Evolutionary conservation across 2,888 invertebrate genomes (phyloP).

Genomic region (Pollenia angustigena): DNA sequence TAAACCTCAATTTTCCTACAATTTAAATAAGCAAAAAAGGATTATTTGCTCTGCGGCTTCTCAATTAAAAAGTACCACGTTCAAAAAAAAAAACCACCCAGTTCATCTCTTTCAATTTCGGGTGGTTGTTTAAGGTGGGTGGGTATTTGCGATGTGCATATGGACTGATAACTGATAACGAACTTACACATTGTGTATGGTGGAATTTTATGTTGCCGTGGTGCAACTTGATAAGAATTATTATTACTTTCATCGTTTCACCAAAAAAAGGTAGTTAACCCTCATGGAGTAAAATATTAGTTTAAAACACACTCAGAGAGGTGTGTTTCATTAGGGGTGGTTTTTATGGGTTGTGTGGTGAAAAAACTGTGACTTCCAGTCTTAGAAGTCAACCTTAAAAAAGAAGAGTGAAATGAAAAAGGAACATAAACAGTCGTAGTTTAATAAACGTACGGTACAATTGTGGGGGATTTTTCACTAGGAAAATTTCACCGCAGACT

Average conservation of each 20-base stretch:
- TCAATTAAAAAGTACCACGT: not conserved
- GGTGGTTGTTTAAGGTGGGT: slow-evolving; percentile 4
- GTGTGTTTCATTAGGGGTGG: slow-evolving; percentile 65
- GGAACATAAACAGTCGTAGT: slow-evolving; percentile 62
- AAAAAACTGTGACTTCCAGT: slow-evolving; percentile 46
- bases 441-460: slow-evolving; percentile 52
- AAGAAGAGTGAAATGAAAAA: slow-evolving; percentile 29
- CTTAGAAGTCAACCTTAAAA: not conserved
- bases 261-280: slow-evolving; percentile 28
- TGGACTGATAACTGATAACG: slow-evolving; percentile 53
- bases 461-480: slow-evolving; percentile 69
- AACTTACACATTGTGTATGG: slow-evolving; percentile 32
- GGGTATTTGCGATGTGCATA: not conserved
- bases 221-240: not conserved
- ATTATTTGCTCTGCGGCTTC: not conserved
- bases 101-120: slow-evolving; percentile 5
- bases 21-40: not conserved
- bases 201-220: slow-evolving; percentile 58
- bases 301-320: slow-evolving; percentile 26
- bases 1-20: too few species aligned
- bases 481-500: slow-evolving; percentile 76
- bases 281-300: slow-evolving; percentile 1
- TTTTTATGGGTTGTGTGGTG: slow-evolving; percentile 34
- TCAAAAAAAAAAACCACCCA: not conserved
- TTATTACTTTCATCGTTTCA: not conserved